These are phyloP conservation scores for Platerodrilus igneus DNA, from an alignment of 2,888 invertebrate genomes.

Conservation along the genomic window DNA sequence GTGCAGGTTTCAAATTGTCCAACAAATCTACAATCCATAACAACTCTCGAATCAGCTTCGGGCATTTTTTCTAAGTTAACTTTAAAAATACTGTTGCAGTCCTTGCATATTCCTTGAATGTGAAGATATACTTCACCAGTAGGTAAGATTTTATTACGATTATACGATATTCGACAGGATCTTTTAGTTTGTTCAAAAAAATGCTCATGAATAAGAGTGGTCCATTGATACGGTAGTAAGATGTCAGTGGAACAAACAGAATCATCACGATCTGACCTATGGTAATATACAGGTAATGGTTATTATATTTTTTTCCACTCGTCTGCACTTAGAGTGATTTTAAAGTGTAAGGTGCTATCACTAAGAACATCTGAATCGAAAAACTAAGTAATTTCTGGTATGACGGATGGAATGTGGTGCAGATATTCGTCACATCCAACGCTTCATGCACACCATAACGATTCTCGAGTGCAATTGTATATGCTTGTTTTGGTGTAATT, in stretches of 20 bases:
- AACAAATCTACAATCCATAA: slow-evolving; percentile 6
- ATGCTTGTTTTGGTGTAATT: slow-evolving; percentile 1
- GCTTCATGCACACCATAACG: background rate
- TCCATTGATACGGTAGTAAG: slow-evolving; percentile 8
- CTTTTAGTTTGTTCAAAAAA: slow-evolving; percentile 1
- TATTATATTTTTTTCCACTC: slow-evolving; percentile 5
- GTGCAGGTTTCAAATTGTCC: background rate
- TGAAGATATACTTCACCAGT: background rate
- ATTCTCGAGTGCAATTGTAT: background rate
- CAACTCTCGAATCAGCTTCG: background rate
- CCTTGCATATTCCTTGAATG: background rate
- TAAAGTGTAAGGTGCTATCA: background rate
- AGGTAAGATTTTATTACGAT: slow-evolving; percentile 1
- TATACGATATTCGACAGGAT: slow-evolving; percentile 1
- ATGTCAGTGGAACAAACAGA: background rate
- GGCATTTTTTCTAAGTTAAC: slow-evolving; percentile 1
- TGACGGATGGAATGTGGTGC: no score
- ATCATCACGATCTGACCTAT: background rate
- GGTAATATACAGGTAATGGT: background rate
- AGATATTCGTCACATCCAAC: background rate
- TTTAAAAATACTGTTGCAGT: background rate
- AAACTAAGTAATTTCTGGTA: no score
- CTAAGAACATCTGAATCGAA: no score
- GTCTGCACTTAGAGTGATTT: slow-evolving; percentile 1
- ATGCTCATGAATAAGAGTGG: background rate